Conservation (phyloP, 2,113 vertebrate genomes). For the Tapirus terrestris region DNA sequence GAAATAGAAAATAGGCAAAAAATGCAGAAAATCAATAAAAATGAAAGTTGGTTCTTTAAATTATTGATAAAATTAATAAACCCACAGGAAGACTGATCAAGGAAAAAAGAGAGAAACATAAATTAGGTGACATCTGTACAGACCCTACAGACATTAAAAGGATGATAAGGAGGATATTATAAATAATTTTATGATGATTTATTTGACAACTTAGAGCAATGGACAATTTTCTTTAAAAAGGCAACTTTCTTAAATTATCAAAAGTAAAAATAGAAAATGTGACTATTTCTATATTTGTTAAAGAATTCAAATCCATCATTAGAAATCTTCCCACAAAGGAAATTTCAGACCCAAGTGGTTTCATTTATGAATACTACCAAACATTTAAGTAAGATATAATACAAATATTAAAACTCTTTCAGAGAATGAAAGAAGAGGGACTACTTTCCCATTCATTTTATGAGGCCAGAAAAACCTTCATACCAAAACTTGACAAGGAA, state of each 20-base stretch:
- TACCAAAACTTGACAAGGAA: neutral
- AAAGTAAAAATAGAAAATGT: constrained; percentile 20
- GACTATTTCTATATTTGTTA: neutral
- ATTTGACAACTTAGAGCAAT: neutral
- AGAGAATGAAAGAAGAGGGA: neutral
- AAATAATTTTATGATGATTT: neutral
- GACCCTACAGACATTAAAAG: neutral
- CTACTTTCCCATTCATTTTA: neutral
- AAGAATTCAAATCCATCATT: constrained; percentile 18
- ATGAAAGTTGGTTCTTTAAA: neutral
- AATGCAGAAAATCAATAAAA: neutral
- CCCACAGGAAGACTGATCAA: neutral
- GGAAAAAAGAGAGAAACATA: neutral
- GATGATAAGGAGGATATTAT: neutral
- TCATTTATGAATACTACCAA: constrained; percentile 36
- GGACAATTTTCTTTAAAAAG: neutral
- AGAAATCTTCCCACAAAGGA: neutral
- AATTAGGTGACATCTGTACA: neutral
- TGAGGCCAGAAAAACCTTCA: neutral
- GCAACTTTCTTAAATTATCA: constrained; percentile 26
- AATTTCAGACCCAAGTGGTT: neutral
- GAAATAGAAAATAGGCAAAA: neutral
- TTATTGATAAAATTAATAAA: constrained; percentile 26
- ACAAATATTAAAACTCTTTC: neutral
- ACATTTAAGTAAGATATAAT: neutral